A percentile compares a stretch with the other conserved stretches of the same genome.
phyloP scores from a whole-genome alignment of 2,888 invertebrate genomes.

The Philhelius pedissequus region DNA sequence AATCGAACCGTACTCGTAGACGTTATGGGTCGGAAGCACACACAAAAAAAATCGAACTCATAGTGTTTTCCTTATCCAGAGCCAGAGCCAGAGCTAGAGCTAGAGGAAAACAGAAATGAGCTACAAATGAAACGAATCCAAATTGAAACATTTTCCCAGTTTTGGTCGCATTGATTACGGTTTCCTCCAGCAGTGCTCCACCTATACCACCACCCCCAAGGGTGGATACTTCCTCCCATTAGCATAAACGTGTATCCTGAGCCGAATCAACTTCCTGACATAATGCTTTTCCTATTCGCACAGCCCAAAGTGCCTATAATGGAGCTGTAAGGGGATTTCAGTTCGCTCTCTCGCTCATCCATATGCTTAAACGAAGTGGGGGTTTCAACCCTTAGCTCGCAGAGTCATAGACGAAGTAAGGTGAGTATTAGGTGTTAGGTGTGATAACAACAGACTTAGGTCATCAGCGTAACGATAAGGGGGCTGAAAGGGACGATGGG shows the following conservation, averaged over 20 bases:
- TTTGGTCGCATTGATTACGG: slow-evolving; percentile 61
- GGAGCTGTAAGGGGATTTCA: slow-evolving; percentile 32
- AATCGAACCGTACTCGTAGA: no score
- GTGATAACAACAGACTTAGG: slow-evolving; percentile 45
- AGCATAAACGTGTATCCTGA: not conserved
- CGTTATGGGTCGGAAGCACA: slow-evolving; percentile 38
- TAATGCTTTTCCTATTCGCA: slow-evolving; percentile 64
- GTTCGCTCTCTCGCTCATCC: slow-evolving; percentile 61
- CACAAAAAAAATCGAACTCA: slow-evolving; percentile 24
- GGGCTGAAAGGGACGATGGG: not conserved
- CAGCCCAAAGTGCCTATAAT: slow-evolving; percentile 27
- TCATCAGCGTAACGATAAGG: not conserved
- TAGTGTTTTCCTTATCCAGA: slow-evolving; percentile 46
- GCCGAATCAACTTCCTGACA: slow-evolving; percentile 43
- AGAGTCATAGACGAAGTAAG: slow-evolving; percentile 23
- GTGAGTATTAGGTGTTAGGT: slow-evolving; percentile 56
- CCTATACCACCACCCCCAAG: slow-evolving; percentile 48
- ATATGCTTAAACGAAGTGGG: slow-evolving; percentile 3
- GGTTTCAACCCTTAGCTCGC: slow-evolving; percentile 56
- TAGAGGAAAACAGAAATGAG: slow-evolving; percentile 57
- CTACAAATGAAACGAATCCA: slow-evolving; percentile 60
- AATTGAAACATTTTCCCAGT: slow-evolving; percentile 67
- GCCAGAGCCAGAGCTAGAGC: not conserved
- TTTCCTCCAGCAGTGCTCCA: slow-evolving; percentile 47
- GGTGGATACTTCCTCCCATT: slow-evolving; percentile 48